phyloP scores from a whole-genome alignment of 2,113 vertebrate species.

The Tenebrosternarchus preto region DNA sequence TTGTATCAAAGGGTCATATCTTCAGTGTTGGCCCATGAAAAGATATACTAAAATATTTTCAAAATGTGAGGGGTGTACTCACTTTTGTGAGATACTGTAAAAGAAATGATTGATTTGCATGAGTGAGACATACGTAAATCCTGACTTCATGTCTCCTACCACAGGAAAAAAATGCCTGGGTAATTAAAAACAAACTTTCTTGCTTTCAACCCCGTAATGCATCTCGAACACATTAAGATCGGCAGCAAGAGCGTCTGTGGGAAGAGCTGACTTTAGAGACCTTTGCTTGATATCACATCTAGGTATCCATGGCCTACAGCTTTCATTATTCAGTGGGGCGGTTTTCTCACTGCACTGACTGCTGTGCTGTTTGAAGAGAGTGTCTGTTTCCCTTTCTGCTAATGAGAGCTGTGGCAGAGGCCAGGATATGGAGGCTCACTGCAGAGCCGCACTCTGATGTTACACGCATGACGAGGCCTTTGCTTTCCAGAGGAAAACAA shows the following conservation, averaged over 20 bases:
- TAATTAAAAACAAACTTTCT: too few relatives aligned
- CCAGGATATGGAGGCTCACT: constrained; percentile 48
- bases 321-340: constrained; percentile 21
- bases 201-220: neutral
- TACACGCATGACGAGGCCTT: constrained; percentile 33
- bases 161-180: too few relatives aligned
- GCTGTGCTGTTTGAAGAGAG: constrained; percentile 40
- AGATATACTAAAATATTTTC: too few relatives aligned
- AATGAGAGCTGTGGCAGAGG: constrained; percentile 46
- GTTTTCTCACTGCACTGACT: constrained; percentile 21
- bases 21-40: too few relatives aligned
- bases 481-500: constrained; percentile 40
- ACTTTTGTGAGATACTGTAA: too few relatives aligned
- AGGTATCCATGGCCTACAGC: neutral
- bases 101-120: too few relatives aligned
- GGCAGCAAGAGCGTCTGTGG: neutral
- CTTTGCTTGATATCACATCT: constrained; percentile 17
- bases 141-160: too few relatives aligned
- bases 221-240: neutral
- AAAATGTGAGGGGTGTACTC: too few relatives aligned
- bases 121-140: too few relatives aligned
- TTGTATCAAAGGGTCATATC: too few relatives aligned
- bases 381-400: constrained; percentile 46
- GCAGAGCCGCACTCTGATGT: constrained; percentile 30
- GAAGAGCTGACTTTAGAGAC: neutral